Evolutionary conservation across 2,888 invertebrate species (phyloP), one percentile per base, ranked within the genome.

Genomic region (Laothoe populi): DNA sequence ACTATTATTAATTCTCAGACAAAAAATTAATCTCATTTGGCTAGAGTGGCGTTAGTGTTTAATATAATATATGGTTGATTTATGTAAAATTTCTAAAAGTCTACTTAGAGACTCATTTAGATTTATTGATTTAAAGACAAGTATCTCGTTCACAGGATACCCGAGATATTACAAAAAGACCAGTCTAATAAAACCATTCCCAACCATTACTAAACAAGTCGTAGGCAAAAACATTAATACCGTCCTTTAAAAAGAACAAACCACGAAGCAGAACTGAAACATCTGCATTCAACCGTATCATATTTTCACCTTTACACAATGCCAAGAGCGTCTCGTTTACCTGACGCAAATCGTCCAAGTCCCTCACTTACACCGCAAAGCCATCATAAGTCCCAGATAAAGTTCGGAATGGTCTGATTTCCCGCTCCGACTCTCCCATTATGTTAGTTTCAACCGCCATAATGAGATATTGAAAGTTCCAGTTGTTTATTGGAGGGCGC

Each of bases 391-490:
- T 68, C 64, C 57, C 57, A 66, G 70, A 70, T 73, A 72, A 73
- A 74, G 69, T 76, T 72, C 65, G 57, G 66, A 70, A 66, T 70
- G 69, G 65, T 66, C 70, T 68, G 72, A 77, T 74, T 75, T 70
- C 73, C 66, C 69, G 66, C 68, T 69, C 64, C 48, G 61, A 19
- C 8, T 19, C 63, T 57, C 63, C 65, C 66, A 66, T 70, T 70
- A 73, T 72, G 62, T 63, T 63, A 68, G 66, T 71, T 72, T 64
- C 68, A 64, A 62, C 68, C 69, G 65, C 66, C 67, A 71, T 69
- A 70, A 66, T 66, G 66, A 68, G 62, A 61, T 59, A 64, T 59
- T 31, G 23, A 24, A 40, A 40, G 40, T 62, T 58, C 42, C 16
- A 31, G 24, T 59, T 31, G 31, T 45, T 53, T 40, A 60, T 44